phyloP scores from a whole-genome alignment of 2,888 invertebrate species.

The Dynastes hyllus region DNA sequence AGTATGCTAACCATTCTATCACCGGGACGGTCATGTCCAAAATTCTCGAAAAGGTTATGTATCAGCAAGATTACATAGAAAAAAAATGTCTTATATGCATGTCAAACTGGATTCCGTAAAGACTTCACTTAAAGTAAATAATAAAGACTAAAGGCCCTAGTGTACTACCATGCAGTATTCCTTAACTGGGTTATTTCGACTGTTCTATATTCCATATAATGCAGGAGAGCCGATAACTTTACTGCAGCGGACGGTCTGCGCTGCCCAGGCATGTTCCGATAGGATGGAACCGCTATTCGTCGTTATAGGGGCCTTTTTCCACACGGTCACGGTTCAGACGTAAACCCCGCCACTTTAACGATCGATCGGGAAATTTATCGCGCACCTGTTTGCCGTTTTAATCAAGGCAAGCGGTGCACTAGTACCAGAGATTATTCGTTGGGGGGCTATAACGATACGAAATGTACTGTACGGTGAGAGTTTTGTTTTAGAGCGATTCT shows the following conservation, averaged over 20 bases:
- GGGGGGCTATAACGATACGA: neutral
- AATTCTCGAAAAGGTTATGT: too few species aligned
- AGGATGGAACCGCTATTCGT: neutral
- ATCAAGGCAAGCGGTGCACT: neutral
- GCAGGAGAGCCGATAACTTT: conserved; percentile 2
- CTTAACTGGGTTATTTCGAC: too few species aligned
- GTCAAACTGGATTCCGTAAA: too few species aligned
- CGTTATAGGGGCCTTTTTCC: neutral
- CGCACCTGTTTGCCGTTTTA: conserved; percentile 27
- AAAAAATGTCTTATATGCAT: too few species aligned
- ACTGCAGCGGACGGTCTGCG: neutral
- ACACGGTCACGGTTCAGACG: neutral
- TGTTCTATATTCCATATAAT: neutral
- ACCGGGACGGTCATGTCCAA: too few species aligned
- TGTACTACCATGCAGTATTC: too few species aligned
- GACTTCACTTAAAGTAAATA: too few species aligned
- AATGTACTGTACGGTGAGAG: neutral
- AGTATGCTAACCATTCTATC: too few species aligned
- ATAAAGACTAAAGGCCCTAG: too few species aligned
- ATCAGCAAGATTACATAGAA: too few species aligned
- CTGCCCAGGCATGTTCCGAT: neutral
- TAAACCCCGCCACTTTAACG: neutral
- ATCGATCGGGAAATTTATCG: conserved; percentile 20
- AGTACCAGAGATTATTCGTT: neutral
- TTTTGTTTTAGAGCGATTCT: neutral